A percentile compares a stretch with the other conserved stretches of the same genome.
phyloP scores from a whole-genome alignment of 2,113 vertebrate genomes.

The Lethenteron reissneri region DNA sequence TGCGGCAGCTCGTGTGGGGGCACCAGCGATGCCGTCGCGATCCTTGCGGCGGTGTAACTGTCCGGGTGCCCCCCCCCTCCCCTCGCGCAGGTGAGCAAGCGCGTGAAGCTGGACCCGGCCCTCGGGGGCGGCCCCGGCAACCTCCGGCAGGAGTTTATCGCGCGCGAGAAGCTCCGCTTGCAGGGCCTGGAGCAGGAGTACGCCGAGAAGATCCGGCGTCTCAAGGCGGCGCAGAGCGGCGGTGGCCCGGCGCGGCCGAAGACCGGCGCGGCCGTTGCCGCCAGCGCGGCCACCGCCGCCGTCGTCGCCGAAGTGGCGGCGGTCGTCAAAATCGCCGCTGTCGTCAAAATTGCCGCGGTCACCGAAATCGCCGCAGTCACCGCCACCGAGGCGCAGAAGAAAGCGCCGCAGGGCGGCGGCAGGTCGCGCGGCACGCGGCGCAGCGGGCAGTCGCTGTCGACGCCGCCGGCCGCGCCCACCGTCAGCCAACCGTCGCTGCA shows the following conservation, averaged over 20 bases:
- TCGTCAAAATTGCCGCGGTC: not conserved
- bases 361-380: not conserved
- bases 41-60: too few species aligned
- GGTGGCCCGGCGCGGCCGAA: slow-evolving; percentile 30
- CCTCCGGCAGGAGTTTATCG: slow-evolving; percentile 63
- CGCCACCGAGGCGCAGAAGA: not conserved
- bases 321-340: not conserved
- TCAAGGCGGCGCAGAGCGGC: slow-evolving; percentile 61
- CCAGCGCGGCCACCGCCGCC: not conserved
- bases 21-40: too few species aligned
- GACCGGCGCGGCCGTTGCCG: not conserved
- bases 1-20: too few species aligned
- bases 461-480: not conserved
- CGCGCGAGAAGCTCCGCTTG: slow-evolving; percentile 57
- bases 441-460: not conserved
- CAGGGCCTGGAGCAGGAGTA: slow-evolving; percentile 85
- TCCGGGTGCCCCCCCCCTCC: too few species aligned
- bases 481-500: slow-evolving; percentile 67
- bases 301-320: not conserved
- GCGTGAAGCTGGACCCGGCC: slow-evolving; percentile 32
- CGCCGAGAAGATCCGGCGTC: slow-evolving; percentile 77
- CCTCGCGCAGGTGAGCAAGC: slow-evolving; percentile 35
- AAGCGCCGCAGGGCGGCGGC: too few species aligned
- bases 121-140: slow-evolving; percentile 31
- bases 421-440: too few species aligned